Evolutionary conservation across 2,888 invertebrate species (phyloP).

Genomic region (Andrena haemorrhoa): DNA sequence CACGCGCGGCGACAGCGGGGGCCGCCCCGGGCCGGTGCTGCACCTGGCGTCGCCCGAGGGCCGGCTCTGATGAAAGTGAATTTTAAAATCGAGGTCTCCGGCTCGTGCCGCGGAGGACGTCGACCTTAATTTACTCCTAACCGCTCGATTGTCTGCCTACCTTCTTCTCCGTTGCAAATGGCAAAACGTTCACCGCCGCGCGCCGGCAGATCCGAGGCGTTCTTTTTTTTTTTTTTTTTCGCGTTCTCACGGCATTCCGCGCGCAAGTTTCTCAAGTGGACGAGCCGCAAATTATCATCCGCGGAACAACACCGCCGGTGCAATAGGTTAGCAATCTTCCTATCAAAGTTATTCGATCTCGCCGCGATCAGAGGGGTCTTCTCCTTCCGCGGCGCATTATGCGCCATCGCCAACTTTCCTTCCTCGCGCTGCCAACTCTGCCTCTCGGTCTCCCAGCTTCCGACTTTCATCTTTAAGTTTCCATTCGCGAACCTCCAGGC

Average conservation of each 20-base stretch:
- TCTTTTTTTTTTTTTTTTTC: slow-evolving; percentile 46
- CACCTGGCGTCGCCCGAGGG: slow-evolving; percentile 54
- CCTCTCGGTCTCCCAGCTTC: slow-evolving; percentile 1
- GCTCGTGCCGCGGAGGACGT: slow-evolving; percentile 61
- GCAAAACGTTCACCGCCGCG: slow-evolving; percentile 52
- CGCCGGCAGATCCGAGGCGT: slow-evolving; percentile 22
- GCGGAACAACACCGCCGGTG: slow-evolving; percentile 20
- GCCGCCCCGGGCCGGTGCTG: slow-evolving; percentile 35
- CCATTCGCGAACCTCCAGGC: too few species aligned
- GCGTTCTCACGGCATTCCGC: slow-evolving; percentile 59
- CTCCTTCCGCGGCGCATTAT: slow-evolving; percentile 10
- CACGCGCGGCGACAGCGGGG: neutral
- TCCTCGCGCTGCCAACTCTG: neutral
- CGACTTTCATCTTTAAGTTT: neutral
- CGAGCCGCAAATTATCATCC: slow-evolving; percentile 50
- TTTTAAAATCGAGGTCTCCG: slow-evolving; percentile 69
- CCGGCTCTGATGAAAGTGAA: slow-evolving; percentile 67
- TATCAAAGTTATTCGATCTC: slow-evolving; percentile 43
- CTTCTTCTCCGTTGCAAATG: slow-evolving; percentile 56
- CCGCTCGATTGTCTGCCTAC: slow-evolving; percentile 66
- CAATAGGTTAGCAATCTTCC: slow-evolving; percentile 38
- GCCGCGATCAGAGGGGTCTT: slow-evolving; percentile 16
- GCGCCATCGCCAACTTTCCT: neutral
- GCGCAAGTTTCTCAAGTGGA: slow-evolving; percentile 39
- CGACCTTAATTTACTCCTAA: slow-evolving; percentile 66